Base-by-base conservation (phyloP, 2,888 invertebrate species). In the Enchytraeus crypticus region DNA sequence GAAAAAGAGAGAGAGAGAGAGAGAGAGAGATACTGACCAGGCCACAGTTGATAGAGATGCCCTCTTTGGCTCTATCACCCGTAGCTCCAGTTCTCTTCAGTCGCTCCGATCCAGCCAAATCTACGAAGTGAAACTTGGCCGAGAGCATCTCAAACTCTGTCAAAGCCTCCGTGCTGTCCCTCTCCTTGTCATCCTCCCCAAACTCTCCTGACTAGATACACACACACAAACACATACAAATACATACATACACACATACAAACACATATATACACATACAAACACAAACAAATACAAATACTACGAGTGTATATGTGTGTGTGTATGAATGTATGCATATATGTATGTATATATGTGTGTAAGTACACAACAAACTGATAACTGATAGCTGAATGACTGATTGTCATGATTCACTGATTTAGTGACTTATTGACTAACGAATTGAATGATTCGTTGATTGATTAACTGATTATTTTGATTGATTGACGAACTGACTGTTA, bases 121-220 rank as follows among this genome's bases (percentile, higher is more conserved):
- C 98, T 3, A 98, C 98, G 79, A 98, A 98, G 82, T 98, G 95
- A 77, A 98, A 96, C 81, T 98, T 98, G 0, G 96, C 93, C 0
- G 53, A 51, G 46, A 98, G 82, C 0, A 92, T 92, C 81, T 96
- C 96, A 71, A 92, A 87, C 51, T 64, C 59, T 23, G 53, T 56
- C 18, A 63, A 8, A 8, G 27, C 32, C 26, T 58, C 61, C 26
- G 58, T 62, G 45, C 30, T 49, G 45, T 46, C 56, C 14, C 51
- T 33, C 32, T 57, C 61, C 38, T 64, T 56, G 30, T 43, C 61
- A 3, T 59, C 30, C 23, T 46, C 62, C 29, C 54, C 59, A 57
- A 84, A n/a, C n/a, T n/a, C n/a, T n/a, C n/a, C n/a, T 84, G 53
- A 14, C 51, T 27, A 5, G 5, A 60, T 21, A 55, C 51, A 26